A percentile compares a stretch with the other conserved stretches of the same genome.
phyloP scores from a whole-genome alignment of 2,113 vertebrate species.

The Cephalopholis sonnerati region DNA sequence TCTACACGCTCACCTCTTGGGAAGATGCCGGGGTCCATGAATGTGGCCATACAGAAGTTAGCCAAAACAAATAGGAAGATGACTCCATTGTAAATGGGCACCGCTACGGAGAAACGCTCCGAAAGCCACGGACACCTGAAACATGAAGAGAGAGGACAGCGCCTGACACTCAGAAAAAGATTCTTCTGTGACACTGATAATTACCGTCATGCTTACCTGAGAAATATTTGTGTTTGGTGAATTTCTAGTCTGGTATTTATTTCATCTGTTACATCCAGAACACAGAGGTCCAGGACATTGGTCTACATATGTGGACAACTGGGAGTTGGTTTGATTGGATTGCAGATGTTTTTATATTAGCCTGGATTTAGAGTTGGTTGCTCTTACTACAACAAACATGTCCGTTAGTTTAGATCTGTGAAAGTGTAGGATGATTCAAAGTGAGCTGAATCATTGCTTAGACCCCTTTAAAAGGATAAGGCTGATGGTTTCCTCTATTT shows the following conservation, averaged over 20 bases:
- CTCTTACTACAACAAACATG: neutral
- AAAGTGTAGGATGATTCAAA: neutral
- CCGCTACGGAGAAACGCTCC: slow-evolving; percentile 89
- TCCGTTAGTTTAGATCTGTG: neutral
- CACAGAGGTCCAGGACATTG: neutral
- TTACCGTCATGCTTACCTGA: too few relatives aligned
- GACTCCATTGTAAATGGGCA: slow-evolving; percentile 95
- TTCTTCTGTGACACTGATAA: neutral
- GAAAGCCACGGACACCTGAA: slow-evolving; percentile 95
- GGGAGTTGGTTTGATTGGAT: neutral
- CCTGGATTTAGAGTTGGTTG: neutral
- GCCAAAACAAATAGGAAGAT: slow-evolving; percentile 97
- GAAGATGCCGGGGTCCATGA: slow-evolving; percentile 99
- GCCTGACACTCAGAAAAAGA: neutral
- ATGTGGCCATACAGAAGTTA: slow-evolving; percentile 99
- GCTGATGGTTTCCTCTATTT: neutral
- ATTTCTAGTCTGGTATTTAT: neutral
- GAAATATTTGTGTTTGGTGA: neutral
- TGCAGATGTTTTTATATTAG: neutral
- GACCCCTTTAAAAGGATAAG: neutral
- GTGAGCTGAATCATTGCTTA: neutral
- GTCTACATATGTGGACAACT: neutral
- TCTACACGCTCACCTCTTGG: slow-evolving; percentile 88
- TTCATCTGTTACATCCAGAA: neutral
- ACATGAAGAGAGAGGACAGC: neutral